Conservation (phyloP, 2,888 invertebrate genomes). For the Drosophila birchii region DNA sequence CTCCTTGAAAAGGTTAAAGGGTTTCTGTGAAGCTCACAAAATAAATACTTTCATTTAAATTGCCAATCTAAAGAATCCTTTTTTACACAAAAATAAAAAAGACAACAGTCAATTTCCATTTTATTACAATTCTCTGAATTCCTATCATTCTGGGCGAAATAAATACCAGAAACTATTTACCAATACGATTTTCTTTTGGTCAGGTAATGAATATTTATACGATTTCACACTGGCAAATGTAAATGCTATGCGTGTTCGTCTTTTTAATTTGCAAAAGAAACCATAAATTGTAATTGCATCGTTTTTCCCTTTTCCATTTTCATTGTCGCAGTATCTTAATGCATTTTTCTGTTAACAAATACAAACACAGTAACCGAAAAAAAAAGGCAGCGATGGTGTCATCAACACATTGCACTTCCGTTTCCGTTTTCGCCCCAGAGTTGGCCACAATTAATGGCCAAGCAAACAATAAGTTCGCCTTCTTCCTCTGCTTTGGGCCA, state of each 20-base stretch:
- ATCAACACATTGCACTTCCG: conserved; percentile 75
- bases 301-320: conserved; percentile 1
- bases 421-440: conserved; percentile 46
- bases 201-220: conserved; percentile 1
- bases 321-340: background rate
- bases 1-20: too few relatives aligned
- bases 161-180: conserved; percentile 5
- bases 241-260: background rate
- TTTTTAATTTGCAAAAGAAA: background rate
- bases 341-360: conserved; percentile 11
- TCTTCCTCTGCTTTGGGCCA: conserved; percentile 14
- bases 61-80: background rate
- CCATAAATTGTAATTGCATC: conserved; percentile 4
- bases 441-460: conserved; percentile 65
- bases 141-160: background rate
- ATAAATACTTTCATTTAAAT: background rate
- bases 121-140: background rate
- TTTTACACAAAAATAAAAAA: background rate
- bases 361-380: conserved; percentile 10
- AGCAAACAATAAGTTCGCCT: conserved; percentile 58
- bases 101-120: background rate
- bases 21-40: background rate
- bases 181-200: background rate
- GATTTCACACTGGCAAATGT: background rate
- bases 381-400: conserved; percentile 57